phyloP scores from a whole-genome alignment of 2,888 invertebrate genomes.

The Drosophila merina region DNA sequence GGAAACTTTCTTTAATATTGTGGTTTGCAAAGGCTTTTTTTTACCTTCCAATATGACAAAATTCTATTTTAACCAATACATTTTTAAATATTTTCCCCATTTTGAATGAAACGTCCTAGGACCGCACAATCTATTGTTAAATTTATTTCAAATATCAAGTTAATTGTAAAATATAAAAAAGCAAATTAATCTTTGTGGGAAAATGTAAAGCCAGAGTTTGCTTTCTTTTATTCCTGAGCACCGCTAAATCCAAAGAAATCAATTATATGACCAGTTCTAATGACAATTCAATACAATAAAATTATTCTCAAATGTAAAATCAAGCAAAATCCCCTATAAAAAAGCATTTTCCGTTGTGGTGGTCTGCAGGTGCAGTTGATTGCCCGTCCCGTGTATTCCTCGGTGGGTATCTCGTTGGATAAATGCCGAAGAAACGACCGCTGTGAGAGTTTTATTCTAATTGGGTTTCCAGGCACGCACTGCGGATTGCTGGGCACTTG shows the following conservation, averaged over 20 bases:
- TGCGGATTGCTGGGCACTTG: slow-evolving; percentile 48
- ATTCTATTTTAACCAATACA: too few relatives aligned
- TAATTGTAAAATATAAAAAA: not conserved
- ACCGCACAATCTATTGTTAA: too few relatives aligned
- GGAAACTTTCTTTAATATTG: too few relatives aligned
- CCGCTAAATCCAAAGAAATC: not conserved
- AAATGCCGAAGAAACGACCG: slow-evolving; percentile 14
- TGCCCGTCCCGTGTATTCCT: slow-evolving; percentile 17
- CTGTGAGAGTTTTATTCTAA: slow-evolving; percentile 49
- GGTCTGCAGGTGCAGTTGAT: slow-evolving; percentile 51
- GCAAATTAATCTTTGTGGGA: not conserved
- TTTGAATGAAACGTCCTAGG: too few relatives aligned
- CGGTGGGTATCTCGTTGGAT: not conserved
- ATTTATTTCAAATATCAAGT: too few relatives aligned
- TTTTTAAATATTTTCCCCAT: too few relatives aligned
- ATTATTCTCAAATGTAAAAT: slow-evolving; percentile 2
- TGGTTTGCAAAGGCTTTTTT: not conserved
- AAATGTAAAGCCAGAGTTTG: not conserved
- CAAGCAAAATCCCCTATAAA: slow-evolving; percentile 2
- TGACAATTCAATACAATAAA: not conserved
- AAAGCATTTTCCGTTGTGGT: not conserved
- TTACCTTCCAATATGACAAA: too few relatives aligned
- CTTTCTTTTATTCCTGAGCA: not conserved
- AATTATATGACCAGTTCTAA: not conserved
- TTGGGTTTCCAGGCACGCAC: slow-evolving; percentile 67